Conservation (phyloP, 2,113 vertebrate species). For the Pagrus major region DNA sequence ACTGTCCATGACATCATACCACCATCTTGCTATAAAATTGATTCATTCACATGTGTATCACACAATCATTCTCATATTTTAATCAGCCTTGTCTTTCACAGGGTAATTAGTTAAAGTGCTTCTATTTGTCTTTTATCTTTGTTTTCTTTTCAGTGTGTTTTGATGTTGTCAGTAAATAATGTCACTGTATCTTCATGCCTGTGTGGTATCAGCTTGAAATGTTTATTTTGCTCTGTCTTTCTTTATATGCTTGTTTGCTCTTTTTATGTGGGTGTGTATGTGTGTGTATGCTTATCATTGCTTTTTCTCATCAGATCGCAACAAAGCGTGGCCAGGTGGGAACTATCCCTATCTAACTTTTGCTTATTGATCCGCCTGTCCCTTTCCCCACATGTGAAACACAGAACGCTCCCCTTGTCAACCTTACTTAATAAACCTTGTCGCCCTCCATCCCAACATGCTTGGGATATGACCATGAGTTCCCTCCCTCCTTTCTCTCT, state of each 20-base stretch:
- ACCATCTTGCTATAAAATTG: background rate
- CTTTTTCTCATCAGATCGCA: constrained; percentile 85
- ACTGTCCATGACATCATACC: background rate
- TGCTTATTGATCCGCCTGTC: constrained; percentile 36
- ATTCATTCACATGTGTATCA: background rate
- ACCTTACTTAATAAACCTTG: constrained; percentile 22
- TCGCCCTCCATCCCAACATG: constrained; percentile 42
- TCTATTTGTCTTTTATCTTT: constrained; percentile 23
- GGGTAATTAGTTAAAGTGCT: constrained; percentile 18
- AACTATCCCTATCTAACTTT: constrained; percentile 73
- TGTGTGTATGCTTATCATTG: constrained; percentile 67
- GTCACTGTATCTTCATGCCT: constrained; percentile 26
- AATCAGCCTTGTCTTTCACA: constrained; percentile 5
- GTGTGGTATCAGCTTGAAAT: constrained; percentile 42
- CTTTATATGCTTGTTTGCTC: constrained; percentile 48
- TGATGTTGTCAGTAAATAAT: constrained; percentile 25
- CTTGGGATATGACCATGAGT: constrained; percentile 46
- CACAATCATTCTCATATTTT: constrained; percentile 1
- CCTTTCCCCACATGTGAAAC: constrained; percentile 29
- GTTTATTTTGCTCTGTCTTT: constrained; percentile 42
- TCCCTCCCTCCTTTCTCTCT: constrained; percentile 11
- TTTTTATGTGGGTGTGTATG: constrained; percentile 50
- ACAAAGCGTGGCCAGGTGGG: constrained; percentile 87
- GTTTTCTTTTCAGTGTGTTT: constrained; percentile 25
- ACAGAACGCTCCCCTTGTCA: constrained; percentile 27